Evolutionary conservation across 2,888 invertebrate genomes (phyloP).

Genomic region (Platerodrilus igneus): DNA sequence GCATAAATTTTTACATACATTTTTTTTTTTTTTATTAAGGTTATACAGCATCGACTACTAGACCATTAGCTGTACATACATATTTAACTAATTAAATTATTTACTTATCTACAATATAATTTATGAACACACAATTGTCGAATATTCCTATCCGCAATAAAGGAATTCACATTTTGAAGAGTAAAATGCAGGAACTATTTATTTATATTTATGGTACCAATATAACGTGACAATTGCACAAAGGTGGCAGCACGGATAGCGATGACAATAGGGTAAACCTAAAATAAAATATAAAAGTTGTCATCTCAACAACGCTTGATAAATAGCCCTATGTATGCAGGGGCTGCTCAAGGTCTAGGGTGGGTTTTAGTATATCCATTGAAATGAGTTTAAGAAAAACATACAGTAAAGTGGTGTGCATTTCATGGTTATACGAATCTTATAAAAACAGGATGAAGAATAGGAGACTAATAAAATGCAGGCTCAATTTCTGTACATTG

Average conservation of each 20-base stretch:
- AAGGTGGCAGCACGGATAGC: slow-evolving; percentile 38
- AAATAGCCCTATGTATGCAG: slow-evolving; percentile 37
- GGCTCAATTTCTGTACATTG: too few relatives aligned
- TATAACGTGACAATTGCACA: slow-evolving; percentile 41
- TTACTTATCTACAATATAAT: too few relatives aligned
- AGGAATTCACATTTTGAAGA: slow-evolving; percentile 17
- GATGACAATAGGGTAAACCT: slow-evolving; percentile 37
- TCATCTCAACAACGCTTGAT: slow-evolving; percentile 43
- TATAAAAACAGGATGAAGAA: too few relatives aligned
- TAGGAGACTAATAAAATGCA: too few relatives aligned
- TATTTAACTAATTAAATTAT: too few relatives aligned
- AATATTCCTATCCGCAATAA: slow-evolving; percentile 17
- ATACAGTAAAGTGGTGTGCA: background rate
- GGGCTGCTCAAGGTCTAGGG: slow-evolving; percentile 22
- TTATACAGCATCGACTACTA: too few relatives aligned
- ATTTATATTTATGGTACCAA: slow-evolving; percentile 42
- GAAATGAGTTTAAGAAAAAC: slow-evolving; percentile 6
- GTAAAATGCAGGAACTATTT: slow-evolving; percentile 32
- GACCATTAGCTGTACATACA: too few relatives aligned
- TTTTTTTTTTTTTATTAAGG: too few relatives aligned
- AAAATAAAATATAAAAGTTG: slow-evolving; percentile 46
- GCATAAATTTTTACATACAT: too few relatives aligned
- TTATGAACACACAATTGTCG: too few relatives aligned
- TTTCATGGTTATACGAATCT: too few relatives aligned
- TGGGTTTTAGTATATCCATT: slow-evolving; percentile 8